phyloP scores from a whole-genome alignment of 2,113 vertebrate genomes.

The Callospermophilus lateralis region DNA sequence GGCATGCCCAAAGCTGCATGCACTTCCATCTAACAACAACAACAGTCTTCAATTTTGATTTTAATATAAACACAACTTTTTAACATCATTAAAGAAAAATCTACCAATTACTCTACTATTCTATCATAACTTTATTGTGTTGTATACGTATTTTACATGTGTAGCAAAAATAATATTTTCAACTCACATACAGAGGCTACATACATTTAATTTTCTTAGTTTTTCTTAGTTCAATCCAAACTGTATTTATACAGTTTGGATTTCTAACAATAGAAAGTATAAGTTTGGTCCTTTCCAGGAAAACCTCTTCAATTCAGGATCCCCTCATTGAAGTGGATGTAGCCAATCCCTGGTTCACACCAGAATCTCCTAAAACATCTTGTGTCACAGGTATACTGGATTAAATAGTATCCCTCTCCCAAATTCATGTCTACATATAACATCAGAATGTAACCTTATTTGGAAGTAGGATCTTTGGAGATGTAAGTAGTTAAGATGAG shows the following conservation, averaged over 20 bases:
- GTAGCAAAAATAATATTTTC: neutral
- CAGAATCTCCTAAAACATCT: neutral
- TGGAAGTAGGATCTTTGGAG: neutral
- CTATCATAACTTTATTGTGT: neutral
- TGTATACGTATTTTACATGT: neutral
- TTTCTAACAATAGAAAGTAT: neutral
- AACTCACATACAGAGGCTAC: neutral
- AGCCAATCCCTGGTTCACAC: neutral
- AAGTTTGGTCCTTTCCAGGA: neutral
- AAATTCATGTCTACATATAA: neutral
- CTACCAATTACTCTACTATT: neutral
- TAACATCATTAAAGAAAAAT: neutral
- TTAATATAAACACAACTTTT: neutral
- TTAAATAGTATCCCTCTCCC: neutral
- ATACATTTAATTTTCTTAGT: constrained; percentile 2
- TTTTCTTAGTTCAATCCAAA: constrained; percentile 6
- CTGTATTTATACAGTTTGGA: neutral
- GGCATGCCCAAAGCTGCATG: neutral
- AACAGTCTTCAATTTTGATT: neutral
- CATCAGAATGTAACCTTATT: neutral
- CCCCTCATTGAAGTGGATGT: neutral
- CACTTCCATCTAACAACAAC: neutral
- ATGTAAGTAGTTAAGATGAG: neutral
- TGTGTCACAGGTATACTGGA: neutral
- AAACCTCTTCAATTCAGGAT: neutral